These are phyloP conservation scores for Halcyon smyrnensis DNA, from an alignment of 2,797 vertebrate genomes.

Conservation along the genomic window DNA sequence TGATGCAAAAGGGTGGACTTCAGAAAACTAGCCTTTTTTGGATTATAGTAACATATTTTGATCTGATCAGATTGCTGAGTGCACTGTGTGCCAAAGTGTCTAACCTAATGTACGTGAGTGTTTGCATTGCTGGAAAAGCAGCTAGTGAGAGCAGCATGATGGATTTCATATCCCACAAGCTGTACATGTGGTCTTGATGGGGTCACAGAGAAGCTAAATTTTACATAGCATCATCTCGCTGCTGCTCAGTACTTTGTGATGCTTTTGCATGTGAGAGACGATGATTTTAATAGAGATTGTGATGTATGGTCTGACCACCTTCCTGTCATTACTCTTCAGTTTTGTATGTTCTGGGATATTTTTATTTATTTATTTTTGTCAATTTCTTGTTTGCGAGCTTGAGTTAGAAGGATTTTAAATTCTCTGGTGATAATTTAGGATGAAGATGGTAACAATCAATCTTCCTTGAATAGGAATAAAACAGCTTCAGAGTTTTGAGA, in stretches of 20 bases:
- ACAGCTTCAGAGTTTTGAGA: not conserved
- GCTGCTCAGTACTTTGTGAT: not conserved
- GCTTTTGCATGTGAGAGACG: not conserved
- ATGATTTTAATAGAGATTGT: not conserved
- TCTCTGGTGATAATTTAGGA: not conserved
- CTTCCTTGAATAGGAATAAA: not conserved
- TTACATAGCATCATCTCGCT: not conserved
- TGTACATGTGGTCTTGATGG: not conserved
- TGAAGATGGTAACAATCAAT: not conserved
- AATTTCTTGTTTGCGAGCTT: not conserved
- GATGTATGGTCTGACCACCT: not conserved
- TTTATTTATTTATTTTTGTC: not conserved
- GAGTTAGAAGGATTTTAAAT: not conserved
- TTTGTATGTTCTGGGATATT: not conserved
- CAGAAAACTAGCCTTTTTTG: not conserved
- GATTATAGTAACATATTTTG: not conserved
- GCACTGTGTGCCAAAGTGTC: not conserved
- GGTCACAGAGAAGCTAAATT: not conserved
- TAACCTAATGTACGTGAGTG: not conserved
- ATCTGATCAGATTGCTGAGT: not conserved
- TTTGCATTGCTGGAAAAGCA: not conserved
- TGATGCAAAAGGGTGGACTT: not conserved
- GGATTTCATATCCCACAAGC: not conserved
- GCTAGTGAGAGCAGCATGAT: not conserved
- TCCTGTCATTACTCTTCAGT: not conserved